Percentiles rank a stretch among this genome's conserved stretches.
These are phyloP conservation scores for Reticulitermes speratus DNA, from an alignment of 1,140 invertebrate genomes.

Conservation along the genomic window DNA sequence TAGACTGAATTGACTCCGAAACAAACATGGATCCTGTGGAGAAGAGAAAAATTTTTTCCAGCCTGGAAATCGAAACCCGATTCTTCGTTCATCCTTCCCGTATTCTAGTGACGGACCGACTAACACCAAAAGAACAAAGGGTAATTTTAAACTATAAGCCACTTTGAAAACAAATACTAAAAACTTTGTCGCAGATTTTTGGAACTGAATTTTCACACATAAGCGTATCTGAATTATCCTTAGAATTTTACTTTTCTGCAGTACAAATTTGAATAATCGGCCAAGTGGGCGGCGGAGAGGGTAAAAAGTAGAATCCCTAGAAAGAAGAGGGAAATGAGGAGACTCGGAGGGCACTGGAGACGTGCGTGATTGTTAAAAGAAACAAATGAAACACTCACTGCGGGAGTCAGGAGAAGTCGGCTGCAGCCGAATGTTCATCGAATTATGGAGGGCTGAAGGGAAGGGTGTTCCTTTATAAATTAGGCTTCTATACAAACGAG, in stretches of 20 bases:
- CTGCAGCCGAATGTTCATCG: constrained; percentile 5
- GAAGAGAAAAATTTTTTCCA: too few relatives aligned
- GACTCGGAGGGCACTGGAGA: not conserved
- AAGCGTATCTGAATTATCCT: too few relatives aligned
- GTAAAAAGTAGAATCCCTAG: constrained; percentile 5
- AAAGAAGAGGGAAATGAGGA: not conserved
- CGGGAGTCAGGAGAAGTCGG: not conserved
- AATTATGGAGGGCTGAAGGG: not conserved
- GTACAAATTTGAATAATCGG: not conserved
- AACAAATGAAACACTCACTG: constrained; percentile 7
- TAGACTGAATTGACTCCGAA: too few relatives aligned
- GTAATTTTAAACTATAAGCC: too few relatives aligned
- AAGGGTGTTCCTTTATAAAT: not conserved
- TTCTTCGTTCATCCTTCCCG: too few relatives aligned
- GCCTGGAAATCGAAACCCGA: too few relatives aligned
- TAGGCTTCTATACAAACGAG: constrained; percentile 11
- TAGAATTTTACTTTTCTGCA: not conserved
- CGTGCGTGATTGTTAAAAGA: not conserved
- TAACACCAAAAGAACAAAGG: too few relatives aligned
- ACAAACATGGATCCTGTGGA: too few relatives aligned
- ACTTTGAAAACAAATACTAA: too few relatives aligned
- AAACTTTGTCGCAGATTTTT: too few relatives aligned
- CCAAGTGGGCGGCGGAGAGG: constrained; percentile 6
- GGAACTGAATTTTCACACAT: too few relatives aligned
- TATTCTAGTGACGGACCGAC: too few relatives aligned